These are phyloP conservation scores for Platysteira castanea DNA, from an alignment of 2,113 vertebrate genomes.

Conservation along the genomic window DNA sequence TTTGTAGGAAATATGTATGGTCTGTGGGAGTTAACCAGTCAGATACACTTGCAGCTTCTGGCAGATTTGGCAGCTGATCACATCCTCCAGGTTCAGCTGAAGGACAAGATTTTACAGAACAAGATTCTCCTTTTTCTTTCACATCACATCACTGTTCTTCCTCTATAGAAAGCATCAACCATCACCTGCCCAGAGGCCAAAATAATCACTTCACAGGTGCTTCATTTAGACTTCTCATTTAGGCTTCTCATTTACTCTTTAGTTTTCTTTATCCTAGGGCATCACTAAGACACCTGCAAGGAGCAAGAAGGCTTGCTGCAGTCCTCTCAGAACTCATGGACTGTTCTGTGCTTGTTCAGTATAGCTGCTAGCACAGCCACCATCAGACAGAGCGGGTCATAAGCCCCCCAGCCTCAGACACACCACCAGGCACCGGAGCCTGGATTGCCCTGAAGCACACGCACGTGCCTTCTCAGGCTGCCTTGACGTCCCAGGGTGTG, in stretches of 20 bases:
- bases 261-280: neutral
- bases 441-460: neutral
- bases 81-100: slow-evolving; percentile 4
- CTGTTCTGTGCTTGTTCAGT: neutral
- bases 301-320: neutral
- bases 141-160: neutral
- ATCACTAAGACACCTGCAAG: neutral
- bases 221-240: neutral
- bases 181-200: neutral
- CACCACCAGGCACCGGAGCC: neutral
- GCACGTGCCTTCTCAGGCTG: neutral
- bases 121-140: neutral
- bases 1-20: neutral
- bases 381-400: neutral
- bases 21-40: slow-evolving; percentile 32
- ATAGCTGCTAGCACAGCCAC: neutral
- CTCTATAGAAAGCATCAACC: neutral
- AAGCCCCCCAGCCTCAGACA: neutral
- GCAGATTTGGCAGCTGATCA: slow-evolving; percentile 5
- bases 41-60: slow-evolving; percentile 15
- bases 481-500: neutral
- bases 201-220: neutral
- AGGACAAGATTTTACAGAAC: neutral
- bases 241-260: neutral
- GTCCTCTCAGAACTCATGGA: neutral